Percentiles rank a stretch among this genome's conserved stretches.
Conservation (phyloP, 2,797 vertebrate species). For the Poeciliopsis paucimaculata region DNA sequence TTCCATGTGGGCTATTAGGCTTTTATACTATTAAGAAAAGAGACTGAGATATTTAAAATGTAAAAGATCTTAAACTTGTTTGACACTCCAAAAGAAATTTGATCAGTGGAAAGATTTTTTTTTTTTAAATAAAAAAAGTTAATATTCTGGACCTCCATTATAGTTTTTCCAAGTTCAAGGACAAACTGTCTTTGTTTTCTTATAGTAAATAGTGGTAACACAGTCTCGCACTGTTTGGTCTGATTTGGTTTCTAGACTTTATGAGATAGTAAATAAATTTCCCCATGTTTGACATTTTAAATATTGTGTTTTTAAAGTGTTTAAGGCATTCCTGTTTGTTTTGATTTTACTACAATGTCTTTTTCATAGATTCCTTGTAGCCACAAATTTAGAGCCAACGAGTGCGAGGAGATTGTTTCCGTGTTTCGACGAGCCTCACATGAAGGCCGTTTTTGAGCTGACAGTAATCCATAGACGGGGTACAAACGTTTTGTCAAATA, state of each 20-base stretch:
- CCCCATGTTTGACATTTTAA: background rate
- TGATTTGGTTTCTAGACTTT: background rate
- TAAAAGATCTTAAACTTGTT: background rate
- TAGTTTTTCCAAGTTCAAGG: background rate
- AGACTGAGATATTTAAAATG: background rate
- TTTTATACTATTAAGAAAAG: background rate
- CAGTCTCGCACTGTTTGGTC: background rate
- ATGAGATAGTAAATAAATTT: background rate
- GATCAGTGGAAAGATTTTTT: no score
- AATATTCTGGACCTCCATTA: background rate
- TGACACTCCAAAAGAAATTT: background rate
- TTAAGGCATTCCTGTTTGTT: background rate
- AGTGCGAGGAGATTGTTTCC: slow-evolving; percentile 79
- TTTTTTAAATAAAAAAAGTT: background rate
- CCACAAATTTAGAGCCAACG: slow-evolving; percentile 74
- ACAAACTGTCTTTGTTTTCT: background rate
- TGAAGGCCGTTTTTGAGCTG: slow-evolving; percentile 79
- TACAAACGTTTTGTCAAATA: slow-evolving; percentile 61
- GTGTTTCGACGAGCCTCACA: slow-evolving; percentile 84
- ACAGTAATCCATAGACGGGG: slow-evolving; percentile 69
- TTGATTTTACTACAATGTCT: background rate
- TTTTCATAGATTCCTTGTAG: slow-evolving; percentile 70
- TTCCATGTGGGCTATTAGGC: background rate
- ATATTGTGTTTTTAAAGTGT: background rate
- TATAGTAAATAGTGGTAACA: background rate